Conservation (phyloP, 1,140 invertebrate genomes). For the Trachymyrmex cornetzi region DNA sequence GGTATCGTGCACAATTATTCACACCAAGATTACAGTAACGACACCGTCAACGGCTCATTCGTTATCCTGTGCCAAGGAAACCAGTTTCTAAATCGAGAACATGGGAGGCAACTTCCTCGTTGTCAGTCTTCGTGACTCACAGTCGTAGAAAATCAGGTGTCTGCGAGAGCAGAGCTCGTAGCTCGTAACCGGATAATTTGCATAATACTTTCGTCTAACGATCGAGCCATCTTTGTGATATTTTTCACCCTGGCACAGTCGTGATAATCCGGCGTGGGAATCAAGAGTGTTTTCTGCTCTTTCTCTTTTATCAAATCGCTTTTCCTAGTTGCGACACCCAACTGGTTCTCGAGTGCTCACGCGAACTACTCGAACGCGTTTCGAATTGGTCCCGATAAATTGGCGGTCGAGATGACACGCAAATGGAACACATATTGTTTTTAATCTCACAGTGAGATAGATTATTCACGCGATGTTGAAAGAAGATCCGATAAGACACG, state of each 20-base stretch:
- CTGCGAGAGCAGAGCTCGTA: neutral
- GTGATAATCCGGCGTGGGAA: slow-evolving; percentile 24
- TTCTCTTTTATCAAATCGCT: slow-evolving; percentile 2
- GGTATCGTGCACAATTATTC: slow-evolving; percentile 2
- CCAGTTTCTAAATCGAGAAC: slow-evolving; percentile 46
- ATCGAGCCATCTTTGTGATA: slow-evolving; percentile 24
- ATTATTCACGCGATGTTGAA: neutral
- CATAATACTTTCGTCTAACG: slow-evolving; percentile 55
- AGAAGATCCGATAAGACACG: neutral
- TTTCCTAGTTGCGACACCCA: slow-evolving; percentile 6
- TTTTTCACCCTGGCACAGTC: neutral
- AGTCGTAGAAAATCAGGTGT: slow-evolving; percentile 61
- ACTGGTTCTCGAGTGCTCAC: neutral
- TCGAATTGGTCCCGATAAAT: slow-evolving; percentile 36
- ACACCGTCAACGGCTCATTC: slow-evolving; percentile 1
- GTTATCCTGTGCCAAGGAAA: slow-evolving; percentile 39
- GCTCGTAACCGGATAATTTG: slow-evolving; percentile 35
- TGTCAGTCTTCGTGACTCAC: slow-evolving; percentile 45
- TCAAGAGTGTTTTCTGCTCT: slow-evolving; percentile 13
- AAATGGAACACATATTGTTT: neutral
- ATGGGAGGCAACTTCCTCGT: slow-evolving; percentile 53
- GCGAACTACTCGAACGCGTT: neutral
- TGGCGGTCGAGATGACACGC: neutral
- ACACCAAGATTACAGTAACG: neutral
- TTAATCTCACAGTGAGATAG: neutral